phyloP scores from a whole-genome alignment of 2,113 vertebrate genomes.

The Rhea americana region DNA sequence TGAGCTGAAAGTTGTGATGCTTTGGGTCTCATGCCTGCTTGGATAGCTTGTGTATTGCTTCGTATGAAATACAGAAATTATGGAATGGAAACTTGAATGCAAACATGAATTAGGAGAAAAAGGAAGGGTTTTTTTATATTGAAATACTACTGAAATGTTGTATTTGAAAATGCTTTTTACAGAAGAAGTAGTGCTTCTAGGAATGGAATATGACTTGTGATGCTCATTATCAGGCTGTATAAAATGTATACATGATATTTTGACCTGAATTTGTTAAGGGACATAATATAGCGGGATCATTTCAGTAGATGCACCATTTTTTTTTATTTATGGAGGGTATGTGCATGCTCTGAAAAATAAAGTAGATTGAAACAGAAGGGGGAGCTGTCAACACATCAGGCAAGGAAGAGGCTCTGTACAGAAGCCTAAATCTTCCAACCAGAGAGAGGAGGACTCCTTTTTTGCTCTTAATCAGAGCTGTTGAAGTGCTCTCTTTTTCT shows the following conservation, averaged over 20 bases:
- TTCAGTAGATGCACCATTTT: background rate
- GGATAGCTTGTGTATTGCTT: background rate
- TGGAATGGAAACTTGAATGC: background rate
- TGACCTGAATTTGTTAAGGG: background rate
- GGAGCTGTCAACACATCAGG: background rate
- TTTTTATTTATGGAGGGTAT: background rate
- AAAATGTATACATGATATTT: background rate
- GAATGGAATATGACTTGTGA: background rate
- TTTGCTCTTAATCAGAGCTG: background rate
- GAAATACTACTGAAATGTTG: background rate
- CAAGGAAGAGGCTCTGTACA: background rate
- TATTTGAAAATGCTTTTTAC: background rate
- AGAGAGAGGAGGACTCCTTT: background rate
- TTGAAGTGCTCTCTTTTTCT: background rate
- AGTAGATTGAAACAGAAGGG: background rate
- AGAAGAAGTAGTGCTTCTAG: background rate
- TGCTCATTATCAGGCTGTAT: background rate
- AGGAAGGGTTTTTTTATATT: background rate
- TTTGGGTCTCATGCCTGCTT: background rate
- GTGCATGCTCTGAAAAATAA: background rate
- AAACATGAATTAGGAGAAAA: background rate
- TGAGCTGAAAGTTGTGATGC: background rate
- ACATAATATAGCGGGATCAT: background rate
- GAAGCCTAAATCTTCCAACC: rapidly evolving
- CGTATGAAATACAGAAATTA: background rate